These are phyloP conservation scores for Sinella curviseta DNA, from an alignment of 1,140 invertebrate species.

Conservation along the genomic window DNA sequence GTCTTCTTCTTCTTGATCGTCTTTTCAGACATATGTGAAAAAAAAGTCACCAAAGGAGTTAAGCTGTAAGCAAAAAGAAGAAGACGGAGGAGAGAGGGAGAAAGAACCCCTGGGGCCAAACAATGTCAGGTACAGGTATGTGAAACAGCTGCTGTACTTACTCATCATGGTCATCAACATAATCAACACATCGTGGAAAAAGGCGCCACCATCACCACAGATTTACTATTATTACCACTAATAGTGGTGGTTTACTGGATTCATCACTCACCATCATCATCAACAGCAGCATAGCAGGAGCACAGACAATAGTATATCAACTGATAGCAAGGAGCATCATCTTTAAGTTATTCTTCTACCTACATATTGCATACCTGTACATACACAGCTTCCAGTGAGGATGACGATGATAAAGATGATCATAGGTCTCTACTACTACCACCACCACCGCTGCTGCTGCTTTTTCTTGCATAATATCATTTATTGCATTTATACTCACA, in stretches of 20 bases:
- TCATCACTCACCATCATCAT: conserved; percentile 6
- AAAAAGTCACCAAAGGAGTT: no score
- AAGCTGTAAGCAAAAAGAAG: background rate
- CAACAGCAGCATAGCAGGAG: background rate
- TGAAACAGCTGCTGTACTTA: conserved; percentile 27
- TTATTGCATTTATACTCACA: no score
- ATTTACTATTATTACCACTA: conserved; percentile 24
- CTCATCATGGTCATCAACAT: conserved; percentile 9
- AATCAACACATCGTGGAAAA: conserved; percentile 24
- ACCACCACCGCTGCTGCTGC: no score
- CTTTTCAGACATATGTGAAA: no score
- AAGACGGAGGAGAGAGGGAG: background rate
- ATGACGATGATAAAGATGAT: no score
- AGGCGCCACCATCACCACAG: conserved; percentile 25
- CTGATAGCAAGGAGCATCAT: no score
- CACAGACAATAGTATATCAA: background rate
- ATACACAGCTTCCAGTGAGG: no score
- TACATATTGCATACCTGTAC: no score
- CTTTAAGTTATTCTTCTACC: no score
- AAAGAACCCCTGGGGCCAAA: conserved; percentile 17
- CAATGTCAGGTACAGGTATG: conserved; percentile 10
- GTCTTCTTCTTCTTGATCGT: no score
- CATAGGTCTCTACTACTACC: no score
- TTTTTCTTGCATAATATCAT: no score
- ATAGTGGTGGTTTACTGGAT: conserved; percentile 24